Evolutionary conservation across 2,888 invertebrate genomes (phyloP), one percentile per base, ranked within the genome.

Genomic region (Oeneis ivallda): DNA sequence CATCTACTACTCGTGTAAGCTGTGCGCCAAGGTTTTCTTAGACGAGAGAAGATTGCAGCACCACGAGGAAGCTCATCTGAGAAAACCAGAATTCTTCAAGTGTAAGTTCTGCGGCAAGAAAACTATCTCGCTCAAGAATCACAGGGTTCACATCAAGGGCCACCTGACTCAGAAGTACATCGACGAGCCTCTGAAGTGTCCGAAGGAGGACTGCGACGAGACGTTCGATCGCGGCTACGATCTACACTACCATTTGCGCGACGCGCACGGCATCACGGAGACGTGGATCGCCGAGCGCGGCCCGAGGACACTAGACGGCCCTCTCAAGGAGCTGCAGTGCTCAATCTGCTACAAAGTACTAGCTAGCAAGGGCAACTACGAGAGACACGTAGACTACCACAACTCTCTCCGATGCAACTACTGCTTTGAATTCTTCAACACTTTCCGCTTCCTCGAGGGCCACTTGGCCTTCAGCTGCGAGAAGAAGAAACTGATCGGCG

Each of bases 41-140:
- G 86, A 89, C 66, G 86, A 87, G 66, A 76, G 82, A 1, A 74
- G 89, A 7, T 73, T 92, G 61, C 84, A 84, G 52, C 75, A 72
- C 13, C 92, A 92, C 73, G 85, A 88, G 70, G 86, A 86, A 62
- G 79, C 84, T 3, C 92, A 92, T 70, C 71, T 87, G 19, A 78
- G 91, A 43, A 92, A 91, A 65, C 91, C 87, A 0, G 83, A 83
- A 71, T 87, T 90, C 75, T 85, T 86, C 73, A 89, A 89, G 67
- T 92, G 92, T 75, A 91, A 89, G 71, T 89, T 92, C 74, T 92
- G 92, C 72, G 88, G 88, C 1, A 86, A 86, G 75, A 92, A 90
- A 56, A 83, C 84, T 0, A 82, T 85, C 19, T 92, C 92, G 0
- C 72, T 87, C 37, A 89, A 89, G 65, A 79, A 72, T 54, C 92